Base-by-base conservation (phyloP, 1,140 invertebrate species). In the Ctenoplectra terminalis region DNA sequence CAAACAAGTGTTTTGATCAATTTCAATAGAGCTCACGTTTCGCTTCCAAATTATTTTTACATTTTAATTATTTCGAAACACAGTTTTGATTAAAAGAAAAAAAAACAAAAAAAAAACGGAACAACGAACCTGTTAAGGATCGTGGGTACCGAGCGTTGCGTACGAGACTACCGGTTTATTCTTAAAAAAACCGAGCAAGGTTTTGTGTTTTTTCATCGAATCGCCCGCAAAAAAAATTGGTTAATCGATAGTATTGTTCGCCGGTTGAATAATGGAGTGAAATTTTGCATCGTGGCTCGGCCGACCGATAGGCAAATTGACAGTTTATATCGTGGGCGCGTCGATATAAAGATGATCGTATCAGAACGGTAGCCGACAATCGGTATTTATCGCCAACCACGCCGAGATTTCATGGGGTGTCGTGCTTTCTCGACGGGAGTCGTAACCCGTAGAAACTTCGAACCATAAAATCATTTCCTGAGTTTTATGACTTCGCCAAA, bases 401-500 rank as follows among this genome's bases (percentile, higher is more conserved):
- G 34, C 6, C n/a, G 26, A 34, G 37, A 69, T 69, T 69, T 69
- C 48, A 8, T 31, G 31, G 15, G 4, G 64, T 13, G 15, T 9
- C n/a, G 40, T 26, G 40, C 37, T 43, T 46, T 29, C 26, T 29
- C 40, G 50, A 26, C 63, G 29, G 11, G 20, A 11, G 31, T 40
- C 60, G 46, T 76, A 66, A 34, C 37, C 43, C 74, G 34, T 9
- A 23, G n/a, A 37, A 80, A 63, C 43, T 50, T 79, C 6, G 9
- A 43, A 37, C 40, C 61, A 63, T 73, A 80, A 63, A 80, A 73
- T 73, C 67, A 72, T 73, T 54, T 63, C 77, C 37, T 34, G 58
- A 64, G 70, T 73, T 80, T 80, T 80, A 72, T 8, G 46, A 73
- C 43, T 34, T 26, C 34, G 20, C n/a, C 37, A 6, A 31, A 80